These are phyloP conservation scores for Sebastes minor DNA, from an alignment of 2,797 vertebrate genomes.

Conservation along the genomic window DNA sequence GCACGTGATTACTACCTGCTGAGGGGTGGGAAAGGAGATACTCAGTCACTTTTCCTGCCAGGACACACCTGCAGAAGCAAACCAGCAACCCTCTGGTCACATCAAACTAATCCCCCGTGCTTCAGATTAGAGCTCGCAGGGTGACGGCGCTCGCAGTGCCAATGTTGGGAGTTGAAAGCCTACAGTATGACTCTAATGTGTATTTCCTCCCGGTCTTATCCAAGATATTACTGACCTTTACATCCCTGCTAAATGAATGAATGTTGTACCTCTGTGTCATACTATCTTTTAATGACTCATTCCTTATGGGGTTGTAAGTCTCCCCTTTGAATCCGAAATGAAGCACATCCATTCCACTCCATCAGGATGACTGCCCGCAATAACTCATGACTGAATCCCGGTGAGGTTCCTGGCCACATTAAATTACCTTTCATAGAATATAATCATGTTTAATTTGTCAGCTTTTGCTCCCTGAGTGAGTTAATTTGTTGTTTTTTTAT, in stretches of 20 bases:
- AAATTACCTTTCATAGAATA: constrained; percentile 23
- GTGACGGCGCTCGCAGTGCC: neutral
- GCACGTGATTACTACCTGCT: constrained; percentile 35
- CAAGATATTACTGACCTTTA: constrained; percentile 10
- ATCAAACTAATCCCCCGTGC: constrained; percentile 14
- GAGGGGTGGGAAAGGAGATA: neutral
- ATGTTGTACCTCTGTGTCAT: constrained; percentile 5
- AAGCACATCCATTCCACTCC: constrained; percentile 1
- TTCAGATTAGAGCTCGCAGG: constrained; percentile 3
- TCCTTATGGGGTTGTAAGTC: neutral
- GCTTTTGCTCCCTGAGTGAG: constrained; percentile 27
- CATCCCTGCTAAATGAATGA: constrained; percentile 8
- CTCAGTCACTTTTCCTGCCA: constrained; percentile 11
- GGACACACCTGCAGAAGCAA: constrained; percentile 19
- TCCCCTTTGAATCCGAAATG: constrained; percentile 12
- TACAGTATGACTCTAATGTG: neutral
- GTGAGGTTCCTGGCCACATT: neutral
- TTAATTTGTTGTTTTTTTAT: neutral
- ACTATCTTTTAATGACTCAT: constrained; percentile 5
- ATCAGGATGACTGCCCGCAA: constrained; percentile 21
- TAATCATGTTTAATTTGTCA: constrained; percentile 52
- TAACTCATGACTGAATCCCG: constrained; percentile 33
- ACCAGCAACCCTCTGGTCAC: constrained; percentile 30
- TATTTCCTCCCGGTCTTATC: neutral
- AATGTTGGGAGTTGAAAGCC: neutral